These are phyloP conservation scores for Babylonia areolata DNA, from an alignment of 1,140 invertebrate species.

Conservation along the genomic window DNA sequence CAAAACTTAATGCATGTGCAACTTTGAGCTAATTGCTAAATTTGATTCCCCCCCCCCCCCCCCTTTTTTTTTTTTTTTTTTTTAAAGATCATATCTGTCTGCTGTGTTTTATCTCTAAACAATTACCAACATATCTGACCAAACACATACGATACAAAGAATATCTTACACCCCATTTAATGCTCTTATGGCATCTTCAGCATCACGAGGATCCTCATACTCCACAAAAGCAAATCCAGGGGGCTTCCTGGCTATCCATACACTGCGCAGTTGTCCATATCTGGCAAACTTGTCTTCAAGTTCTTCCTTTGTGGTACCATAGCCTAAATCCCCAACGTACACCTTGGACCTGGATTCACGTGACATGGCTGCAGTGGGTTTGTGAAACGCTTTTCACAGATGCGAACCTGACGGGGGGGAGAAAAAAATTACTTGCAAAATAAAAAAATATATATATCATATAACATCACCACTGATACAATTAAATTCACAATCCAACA, in stretches of 20 bases:
- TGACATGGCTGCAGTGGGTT: slow-evolving; percentile 16
- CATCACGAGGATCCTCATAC: slow-evolving; percentile 95
- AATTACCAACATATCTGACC: background rate
- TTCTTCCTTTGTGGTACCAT: slow-evolving; percentile 70
- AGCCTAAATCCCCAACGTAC: slow-evolving; percentile 92
- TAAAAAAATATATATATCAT: background rate
- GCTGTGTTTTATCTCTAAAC: background rate
- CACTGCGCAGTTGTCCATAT: slow-evolving; percentile 94
- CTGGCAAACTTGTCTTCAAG: slow-evolving; percentile 77
- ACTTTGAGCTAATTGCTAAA: too few relatives aligned
- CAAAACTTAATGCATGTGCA: background rate
- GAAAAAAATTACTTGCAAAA: background rate
- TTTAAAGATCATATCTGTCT: background rate
- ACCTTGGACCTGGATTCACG: slow-evolving; percentile 84
- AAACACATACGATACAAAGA: background rate
- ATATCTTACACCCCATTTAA: slow-evolving; percentile 87
- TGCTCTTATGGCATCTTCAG: slow-evolving; percentile 93
- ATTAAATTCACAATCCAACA: background rate
- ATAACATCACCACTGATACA: background rate
- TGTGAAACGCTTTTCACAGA: too few relatives aligned
- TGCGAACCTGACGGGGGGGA: background rate
- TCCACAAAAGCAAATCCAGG: slow-evolving; percentile 96
- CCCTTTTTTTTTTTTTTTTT: too few relatives aligned
- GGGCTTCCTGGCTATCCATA: slow-evolving; percentile 93
- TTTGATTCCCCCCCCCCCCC: too few relatives aligned